A percentile compares a stretch with the other conserved stretches of the same genome.
Conservation (phyloP, 1,140 invertebrate species). For the Orius laevigatus region DNA sequence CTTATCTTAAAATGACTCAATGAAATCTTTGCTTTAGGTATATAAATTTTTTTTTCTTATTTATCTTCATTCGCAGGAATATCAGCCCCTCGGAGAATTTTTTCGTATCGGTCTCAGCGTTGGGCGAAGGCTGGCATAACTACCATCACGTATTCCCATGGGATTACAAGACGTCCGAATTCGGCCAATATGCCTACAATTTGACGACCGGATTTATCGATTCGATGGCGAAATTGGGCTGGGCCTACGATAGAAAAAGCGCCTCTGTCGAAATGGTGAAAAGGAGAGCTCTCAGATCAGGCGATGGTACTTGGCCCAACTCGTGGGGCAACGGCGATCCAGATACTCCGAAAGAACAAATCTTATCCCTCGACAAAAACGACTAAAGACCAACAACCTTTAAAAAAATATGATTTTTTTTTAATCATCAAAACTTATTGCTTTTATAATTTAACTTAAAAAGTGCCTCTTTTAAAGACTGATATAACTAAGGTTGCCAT, state of each 20-base stretch:
- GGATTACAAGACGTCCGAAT: constrained; percentile 76
- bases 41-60: not conserved
- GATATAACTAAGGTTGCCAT: too few relatives aligned
- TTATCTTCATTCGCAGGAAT: constrained; percentile 31
- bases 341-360: too few relatives aligned
- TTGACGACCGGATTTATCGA: constrained; percentile 56
- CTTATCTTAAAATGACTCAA: not conserved
- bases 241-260: constrained; percentile 49
- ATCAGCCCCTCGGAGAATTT: constrained; percentile 58
- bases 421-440: too few relatives aligned
- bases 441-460: too few relatives aligned
- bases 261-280: constrained; percentile 44
- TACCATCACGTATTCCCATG: constrained; percentile 85
- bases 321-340: constrained; percentile 36
- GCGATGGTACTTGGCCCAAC: constrained; percentile 38
- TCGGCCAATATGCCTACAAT: constrained; percentile 47
- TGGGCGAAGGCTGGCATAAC: constrained; percentile 85
- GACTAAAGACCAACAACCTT: too few relatives aligned
- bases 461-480: too few relatives aligned
- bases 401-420: too few relatives aligned
- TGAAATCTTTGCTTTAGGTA: not conserved
- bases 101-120: constrained; percentile 46
- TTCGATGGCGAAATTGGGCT: constrained; percentile 48
- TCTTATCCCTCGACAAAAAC: too few relatives aligned
- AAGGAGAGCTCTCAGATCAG: constrained; percentile 38